Conservation (phyloP, 2,113 vertebrate species). For the Dinomys branickii region DNA sequence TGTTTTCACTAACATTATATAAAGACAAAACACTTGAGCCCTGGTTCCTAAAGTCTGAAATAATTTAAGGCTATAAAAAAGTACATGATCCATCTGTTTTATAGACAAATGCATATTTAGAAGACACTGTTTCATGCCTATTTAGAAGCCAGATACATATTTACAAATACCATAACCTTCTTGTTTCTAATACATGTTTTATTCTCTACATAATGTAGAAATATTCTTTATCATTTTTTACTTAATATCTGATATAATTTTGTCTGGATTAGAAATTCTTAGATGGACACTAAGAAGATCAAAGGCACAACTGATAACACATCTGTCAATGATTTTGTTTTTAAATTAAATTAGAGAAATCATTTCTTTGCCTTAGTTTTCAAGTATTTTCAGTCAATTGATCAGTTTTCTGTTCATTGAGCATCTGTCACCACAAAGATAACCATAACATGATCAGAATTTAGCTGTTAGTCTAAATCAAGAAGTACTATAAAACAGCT, state of each 20-base stretch:
- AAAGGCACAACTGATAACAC: not conserved
- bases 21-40: not conserved
- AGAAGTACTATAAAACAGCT: not conserved
- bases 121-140: not conserved
- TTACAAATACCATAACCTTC: not conserved
- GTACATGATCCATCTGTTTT: not conserved
- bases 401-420: not conserved
- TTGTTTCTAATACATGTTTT: not conserved
- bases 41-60: not conserved
- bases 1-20: not conserved
- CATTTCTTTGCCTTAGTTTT: not conserved
- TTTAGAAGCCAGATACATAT: not conserved
- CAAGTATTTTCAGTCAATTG: not conserved
- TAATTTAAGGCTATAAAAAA: not conserved
- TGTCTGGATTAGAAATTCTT: not conserved
- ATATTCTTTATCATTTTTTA: not conserved
- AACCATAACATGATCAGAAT: too few species aligned
- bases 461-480: not conserved
- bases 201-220: not conserved
- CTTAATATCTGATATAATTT: not conserved
- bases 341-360: not conserved
- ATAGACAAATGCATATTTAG: not conserved
- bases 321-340: not conserved
- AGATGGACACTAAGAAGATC: not conserved
- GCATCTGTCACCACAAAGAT: not conserved